Percentiles rank a stretch among this genome's conserved stretches.
Evolutionary conservation across 2,888 invertebrate species (phyloP).

Genomic region (Agriotes lineatus): DNA sequence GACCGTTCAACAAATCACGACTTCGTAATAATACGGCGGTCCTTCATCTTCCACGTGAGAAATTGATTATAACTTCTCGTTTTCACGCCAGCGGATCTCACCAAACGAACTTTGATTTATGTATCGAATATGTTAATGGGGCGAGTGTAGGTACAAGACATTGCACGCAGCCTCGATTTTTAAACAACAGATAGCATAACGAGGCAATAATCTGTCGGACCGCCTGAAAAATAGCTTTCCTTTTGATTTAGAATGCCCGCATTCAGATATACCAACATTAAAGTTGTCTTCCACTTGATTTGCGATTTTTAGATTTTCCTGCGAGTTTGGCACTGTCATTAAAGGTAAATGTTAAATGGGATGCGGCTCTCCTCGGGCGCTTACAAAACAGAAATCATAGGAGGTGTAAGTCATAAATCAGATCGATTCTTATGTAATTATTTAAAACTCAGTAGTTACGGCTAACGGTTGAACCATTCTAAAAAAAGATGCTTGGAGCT

Average conservation of each 20-base stretch:
- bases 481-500: too few relatives aligned
- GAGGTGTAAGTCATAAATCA: too few relatives aligned
- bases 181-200: constrained; percentile 10
- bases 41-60: constrained; percentile 54
- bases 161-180: constrained; percentile 21
- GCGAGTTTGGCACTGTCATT: too few relatives aligned
- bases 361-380: too few relatives aligned
- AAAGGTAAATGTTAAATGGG: too few relatives aligned
- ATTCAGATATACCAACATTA: too few relatives aligned
- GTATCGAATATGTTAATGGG: constrained; percentile 50
- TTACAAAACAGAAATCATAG: too few relatives aligned
- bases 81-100: constrained; percentile 49
- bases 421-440: too few relatives aligned
- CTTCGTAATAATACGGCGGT: constrained; percentile 39
- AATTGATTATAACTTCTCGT: constrained; percentile 61
- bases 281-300: too few relatives aligned
- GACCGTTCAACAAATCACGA: constrained; percentile 32
- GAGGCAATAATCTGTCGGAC: constrained; percentile 11
- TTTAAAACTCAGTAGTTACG: too few relatives aligned
- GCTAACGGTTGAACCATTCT: too few relatives aligned
- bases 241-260: constrained; percentile 2
- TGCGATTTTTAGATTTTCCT: too few relatives aligned
- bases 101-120: constrained; percentile 51
- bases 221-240: background rate
- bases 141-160: constrained; percentile 29